Evolutionary conservation across 2,113 vertebrate species (phyloP).

Genomic region (Serilophus lunatus): DNA sequence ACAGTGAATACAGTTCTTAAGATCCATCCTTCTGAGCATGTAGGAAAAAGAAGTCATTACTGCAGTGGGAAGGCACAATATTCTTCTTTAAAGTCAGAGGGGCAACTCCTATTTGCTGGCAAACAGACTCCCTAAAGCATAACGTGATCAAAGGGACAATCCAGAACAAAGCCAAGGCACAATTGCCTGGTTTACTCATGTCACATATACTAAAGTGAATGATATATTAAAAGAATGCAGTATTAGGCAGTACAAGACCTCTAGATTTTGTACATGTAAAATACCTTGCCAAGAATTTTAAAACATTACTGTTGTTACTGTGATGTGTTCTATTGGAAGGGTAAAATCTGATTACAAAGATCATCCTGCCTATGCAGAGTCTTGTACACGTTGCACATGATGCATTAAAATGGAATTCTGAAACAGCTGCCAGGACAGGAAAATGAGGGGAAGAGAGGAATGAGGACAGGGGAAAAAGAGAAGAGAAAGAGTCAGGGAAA

Average conservation of each 20-base stretch:
- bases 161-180: background rate
- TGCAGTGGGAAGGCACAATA: background rate
- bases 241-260: background rate
- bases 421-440: background rate
- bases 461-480: background rate
- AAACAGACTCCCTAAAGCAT: background rate
- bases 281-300: background rate
- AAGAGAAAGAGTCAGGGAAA: background rate
- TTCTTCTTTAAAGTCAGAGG: background rate
- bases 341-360: background rate
- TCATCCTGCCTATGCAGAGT: background rate
- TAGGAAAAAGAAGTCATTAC: background rate
- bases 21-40: background rate
- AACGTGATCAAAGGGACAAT: background rate
- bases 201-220: background rate
- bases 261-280: background rate
- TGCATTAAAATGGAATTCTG: conserved; percentile 3
- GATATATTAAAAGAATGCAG: background rate
- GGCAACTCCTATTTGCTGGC: background rate
- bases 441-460: background rate
- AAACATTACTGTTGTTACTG: background rate
- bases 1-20: background rate
- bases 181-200: background rate
- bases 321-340: background rate
- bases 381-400: background rate